Evolutionary conservation across 1,140 invertebrate genomes (phyloP).

Genomic region (Psix sp.): DNA sequence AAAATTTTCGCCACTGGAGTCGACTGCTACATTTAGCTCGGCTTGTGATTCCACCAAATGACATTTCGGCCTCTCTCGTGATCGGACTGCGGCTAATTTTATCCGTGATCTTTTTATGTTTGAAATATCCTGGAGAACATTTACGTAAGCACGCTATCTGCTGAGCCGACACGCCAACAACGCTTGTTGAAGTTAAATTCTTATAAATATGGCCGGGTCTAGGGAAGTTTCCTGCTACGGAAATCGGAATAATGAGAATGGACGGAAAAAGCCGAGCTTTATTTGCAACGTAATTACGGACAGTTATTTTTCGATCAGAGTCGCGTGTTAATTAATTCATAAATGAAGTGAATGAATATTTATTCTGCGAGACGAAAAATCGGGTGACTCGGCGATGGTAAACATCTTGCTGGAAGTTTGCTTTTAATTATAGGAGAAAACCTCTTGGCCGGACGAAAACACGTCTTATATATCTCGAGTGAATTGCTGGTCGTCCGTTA

Average conservation of each 20-base stretch:
- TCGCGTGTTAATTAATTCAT: too few species aligned
- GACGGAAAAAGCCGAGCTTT: too few species aligned
- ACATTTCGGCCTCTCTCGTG: constrained; percentile 26
- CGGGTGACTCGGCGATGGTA: constrained; percentile 9
- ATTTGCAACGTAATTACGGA: too few species aligned
- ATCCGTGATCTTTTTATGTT: constrained; percentile 36
- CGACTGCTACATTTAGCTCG: too few species aligned
- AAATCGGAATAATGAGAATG: too few species aligned
- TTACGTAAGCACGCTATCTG: constrained; percentile 25
- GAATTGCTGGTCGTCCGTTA: constrained; percentile 58
- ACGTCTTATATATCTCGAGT: constrained; percentile 48
- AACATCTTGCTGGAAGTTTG: constrained; percentile 39
- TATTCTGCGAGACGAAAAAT: neutral
- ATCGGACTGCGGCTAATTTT: constrained; percentile 32
- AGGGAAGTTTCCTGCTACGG: too few species aligned
- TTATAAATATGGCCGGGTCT: too few species aligned
- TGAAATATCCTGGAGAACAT: constrained; percentile 22
- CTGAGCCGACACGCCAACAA: constrained; percentile 34
- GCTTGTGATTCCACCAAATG: constrained; percentile 6
- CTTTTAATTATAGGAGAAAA: constrained; percentile 58
- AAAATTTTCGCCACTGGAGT: too few species aligned
- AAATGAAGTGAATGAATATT: constrained; percentile 24
- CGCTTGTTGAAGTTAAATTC: constrained; percentile 25
- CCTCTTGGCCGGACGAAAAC: constrained; percentile 45
- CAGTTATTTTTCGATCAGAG: too few species aligned